Evolutionary conservation across 2,797 vertebrate species (phyloP), one percentile per base, ranked within the genome.

Genomic region (Salmo trutta): DNA sequence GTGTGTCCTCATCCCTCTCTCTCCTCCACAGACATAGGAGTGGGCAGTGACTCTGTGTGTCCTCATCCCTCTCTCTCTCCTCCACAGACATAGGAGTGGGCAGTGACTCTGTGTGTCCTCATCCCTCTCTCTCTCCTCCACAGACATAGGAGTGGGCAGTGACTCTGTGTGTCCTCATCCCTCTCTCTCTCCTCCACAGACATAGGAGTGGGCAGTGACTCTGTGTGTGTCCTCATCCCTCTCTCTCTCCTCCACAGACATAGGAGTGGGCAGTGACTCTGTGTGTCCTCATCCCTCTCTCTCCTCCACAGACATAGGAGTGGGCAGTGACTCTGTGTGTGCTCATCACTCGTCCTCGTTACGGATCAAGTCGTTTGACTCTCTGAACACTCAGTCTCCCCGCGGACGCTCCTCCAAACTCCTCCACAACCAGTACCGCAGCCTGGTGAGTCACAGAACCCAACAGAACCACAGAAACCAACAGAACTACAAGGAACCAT

Each of bases 321-420:
- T 94, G 67, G 94, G 95, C 76, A 96, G 94, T 73, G 97, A 98
- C 88, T 94, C 95, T 15, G 95, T 94, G 85, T 96, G 96, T 4
- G 90, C 90, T 41, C 94, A 96, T 8, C 95, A 88, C 80, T 86
- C 95, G 68, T 95, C 96, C 1, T 93, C 96, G 64, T 90, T 95
- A 80, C 95, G 97, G 83, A 98, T 97, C 91, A 99, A 98, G 86
- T 98, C 98, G 0, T 97, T 98, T 1, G 97, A 99, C 90, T 98
- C 97, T 47, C 90, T 97, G 84, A 97, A 96, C 88, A 95, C 95
- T 14, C 97, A 97, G 85, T 91, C 95, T 85, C 89, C 89, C 70
- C 93, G 94, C 77, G 93, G 91, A 33, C 95, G 96, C 87, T 95
- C 96, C 83, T 97, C 96, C 72, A 97, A 96, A 89, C 89, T 96